Conservation (phyloP, 2,888 invertebrate species). For the Drosophila percnosoma region DNA sequence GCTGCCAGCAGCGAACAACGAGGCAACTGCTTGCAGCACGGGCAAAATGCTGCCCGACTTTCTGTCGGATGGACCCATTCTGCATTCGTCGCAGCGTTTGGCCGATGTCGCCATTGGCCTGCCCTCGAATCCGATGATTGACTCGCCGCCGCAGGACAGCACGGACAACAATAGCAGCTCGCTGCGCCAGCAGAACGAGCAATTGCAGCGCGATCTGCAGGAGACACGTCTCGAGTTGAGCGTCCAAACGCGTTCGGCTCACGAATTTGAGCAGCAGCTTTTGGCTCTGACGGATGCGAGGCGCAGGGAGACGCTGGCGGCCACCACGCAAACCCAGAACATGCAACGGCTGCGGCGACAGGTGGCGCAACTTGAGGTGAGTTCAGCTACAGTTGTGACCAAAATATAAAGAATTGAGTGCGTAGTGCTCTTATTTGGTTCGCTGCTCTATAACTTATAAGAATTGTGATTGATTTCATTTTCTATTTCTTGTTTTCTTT, state of each 20-base stretch:
- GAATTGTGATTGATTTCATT: no score
- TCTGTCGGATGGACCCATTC: slow-evolving; percentile 88
- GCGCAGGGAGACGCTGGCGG: slow-evolving; percentile 87
- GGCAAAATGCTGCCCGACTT: slow-evolving; percentile 88
- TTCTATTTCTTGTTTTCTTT: no score
- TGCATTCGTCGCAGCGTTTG: slow-evolving; percentile 84
- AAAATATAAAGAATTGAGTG: neutral
- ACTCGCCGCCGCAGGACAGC: slow-evolving; percentile 83
- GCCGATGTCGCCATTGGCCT: slow-evolving; percentile 84
- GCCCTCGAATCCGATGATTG: slow-evolving; percentile 82
- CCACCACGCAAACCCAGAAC: slow-evolving; percentile 87
- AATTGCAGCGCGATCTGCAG: slow-evolving; percentile 87
- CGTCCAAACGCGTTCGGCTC: slow-evolving; percentile 86
- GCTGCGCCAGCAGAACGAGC: slow-evolving; percentile 82
- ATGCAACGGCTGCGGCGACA: slow-evolving; percentile 90
- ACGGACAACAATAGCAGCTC: slow-evolving; percentile 64
- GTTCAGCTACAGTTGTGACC: slow-evolving; percentile 45
- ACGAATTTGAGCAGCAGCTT: slow-evolving; percentile 86
- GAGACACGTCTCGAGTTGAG: slow-evolving; percentile 86
- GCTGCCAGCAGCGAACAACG: slow-evolving; percentile 37
- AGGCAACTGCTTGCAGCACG: slow-evolving; percentile 40
- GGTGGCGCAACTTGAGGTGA: slow-evolving; percentile 89
- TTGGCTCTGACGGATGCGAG: slow-evolving; percentile 84
- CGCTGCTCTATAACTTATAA: no score
- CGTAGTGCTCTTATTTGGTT: no score